Conservation (phyloP, 2,797 vertebrate genomes). For the Syndactyla subalaris region DNA sequence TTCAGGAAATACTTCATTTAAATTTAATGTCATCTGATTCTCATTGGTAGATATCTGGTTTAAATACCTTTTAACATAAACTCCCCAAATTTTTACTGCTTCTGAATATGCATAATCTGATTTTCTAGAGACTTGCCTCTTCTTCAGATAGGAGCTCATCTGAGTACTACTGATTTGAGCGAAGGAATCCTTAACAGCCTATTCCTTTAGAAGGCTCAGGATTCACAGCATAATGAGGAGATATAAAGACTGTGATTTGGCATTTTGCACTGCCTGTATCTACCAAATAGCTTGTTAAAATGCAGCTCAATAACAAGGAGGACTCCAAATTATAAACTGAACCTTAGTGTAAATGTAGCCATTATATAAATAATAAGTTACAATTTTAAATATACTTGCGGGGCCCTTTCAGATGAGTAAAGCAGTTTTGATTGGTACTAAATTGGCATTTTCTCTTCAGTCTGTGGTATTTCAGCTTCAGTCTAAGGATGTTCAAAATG, state of each 20-base stretch:
- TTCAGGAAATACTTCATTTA: not conserved
- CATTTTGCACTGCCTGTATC: not conserved
- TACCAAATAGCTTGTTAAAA: not conserved
- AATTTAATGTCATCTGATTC: not conserved
- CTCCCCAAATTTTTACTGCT: not conserved
- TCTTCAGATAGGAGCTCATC: not conserved
- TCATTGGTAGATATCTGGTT: not conserved
- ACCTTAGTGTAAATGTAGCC: not conserved
- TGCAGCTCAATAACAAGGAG: not conserved
- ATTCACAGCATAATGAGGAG: not conserved
- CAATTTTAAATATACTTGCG: not conserved
- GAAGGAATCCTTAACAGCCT: not conserved
- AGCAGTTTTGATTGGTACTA: not conserved
- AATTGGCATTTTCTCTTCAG: slow-evolving; percentile 74
- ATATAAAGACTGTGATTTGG: not conserved
- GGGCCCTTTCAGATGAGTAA: not conserved
- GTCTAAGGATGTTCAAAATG: slow-evolving; percentile 81
- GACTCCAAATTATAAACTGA: not conserved
- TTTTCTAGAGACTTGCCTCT: not conserved
- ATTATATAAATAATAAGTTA: not conserved
- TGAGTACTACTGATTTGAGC: not conserved
- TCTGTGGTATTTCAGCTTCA: slow-evolving; percentile 82
- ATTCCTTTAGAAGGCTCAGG: not conserved
- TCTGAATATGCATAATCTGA: not conserved
- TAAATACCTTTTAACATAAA: not conserved